Conservation (phyloP, 2,113 vertebrate species). For the Boleophthalmus pectinirostris region DNA sequence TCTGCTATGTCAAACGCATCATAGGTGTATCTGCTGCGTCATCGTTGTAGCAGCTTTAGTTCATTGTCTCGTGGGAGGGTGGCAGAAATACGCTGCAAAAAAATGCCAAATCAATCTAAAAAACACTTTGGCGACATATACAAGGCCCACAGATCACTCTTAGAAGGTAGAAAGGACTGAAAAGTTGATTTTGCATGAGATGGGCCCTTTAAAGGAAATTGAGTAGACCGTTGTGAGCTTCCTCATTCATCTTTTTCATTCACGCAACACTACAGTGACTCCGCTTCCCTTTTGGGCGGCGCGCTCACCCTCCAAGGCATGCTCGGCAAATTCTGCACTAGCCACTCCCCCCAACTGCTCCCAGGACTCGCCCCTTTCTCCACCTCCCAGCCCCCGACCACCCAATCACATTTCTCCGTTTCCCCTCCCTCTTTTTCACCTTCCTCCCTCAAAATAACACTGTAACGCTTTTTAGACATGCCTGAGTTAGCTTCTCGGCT, state of each 20-base stretch:
- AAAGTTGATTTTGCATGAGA: too few species aligned
- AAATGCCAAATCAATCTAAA: too few species aligned
- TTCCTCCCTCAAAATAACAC: conserved; percentile 67
- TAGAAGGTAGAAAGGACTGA: too few species aligned
- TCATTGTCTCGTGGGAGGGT: too few species aligned
- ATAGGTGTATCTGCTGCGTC: too few species aligned
- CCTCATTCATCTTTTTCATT: conserved; percentile 25
- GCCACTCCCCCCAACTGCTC: conserved; percentile 62
- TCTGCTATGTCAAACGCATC: too few species aligned
- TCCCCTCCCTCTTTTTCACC: conserved; percentile 21
- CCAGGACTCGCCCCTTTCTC: conserved; percentile 52
- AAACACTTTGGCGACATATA: too few species aligned
- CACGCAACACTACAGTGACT: not conserved
- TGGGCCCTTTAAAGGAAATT: too few species aligned
- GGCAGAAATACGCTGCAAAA: too few species aligned
- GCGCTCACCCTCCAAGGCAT: conserved; percentile 51
- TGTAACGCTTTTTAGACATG: conserved; percentile 63
- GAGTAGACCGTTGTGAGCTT: too few species aligned
- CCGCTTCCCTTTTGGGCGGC: conserved; percentile 13
- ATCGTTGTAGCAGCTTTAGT: too few species aligned
- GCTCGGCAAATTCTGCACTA: conserved; percentile 58
- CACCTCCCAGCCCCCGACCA: conserved; percentile 68
- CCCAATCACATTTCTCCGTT: conserved; percentile 61
- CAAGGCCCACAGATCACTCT: too few species aligned
- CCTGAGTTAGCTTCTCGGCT: conserved; percentile 28